phyloP scores from a whole-genome alignment of 2,113 vertebrate species.

The Gallinago media region DNA sequence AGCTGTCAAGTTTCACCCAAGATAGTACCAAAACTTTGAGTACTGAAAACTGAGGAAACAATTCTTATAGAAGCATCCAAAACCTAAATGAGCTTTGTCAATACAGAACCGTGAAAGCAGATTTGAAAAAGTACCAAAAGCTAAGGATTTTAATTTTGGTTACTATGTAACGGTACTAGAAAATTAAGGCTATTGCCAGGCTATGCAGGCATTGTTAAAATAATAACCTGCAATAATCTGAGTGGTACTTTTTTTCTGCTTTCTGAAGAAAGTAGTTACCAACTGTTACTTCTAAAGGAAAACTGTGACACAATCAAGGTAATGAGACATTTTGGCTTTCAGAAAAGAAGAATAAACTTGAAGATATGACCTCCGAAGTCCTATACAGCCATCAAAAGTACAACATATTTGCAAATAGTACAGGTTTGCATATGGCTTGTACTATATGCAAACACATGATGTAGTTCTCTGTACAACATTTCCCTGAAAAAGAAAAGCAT shows the following conservation, averaged over 20 bases:
- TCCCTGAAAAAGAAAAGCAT: neutral
- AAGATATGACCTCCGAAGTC: neutral
- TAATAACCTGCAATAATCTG: neutral
- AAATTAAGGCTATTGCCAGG: neutral
- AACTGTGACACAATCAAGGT: neutral
- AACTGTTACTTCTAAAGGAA: neutral
- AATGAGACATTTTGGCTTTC: neutral
- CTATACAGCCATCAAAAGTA: neutral
- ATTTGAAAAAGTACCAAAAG: neutral
- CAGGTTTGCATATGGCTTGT: neutral
- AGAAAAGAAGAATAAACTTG: neutral
- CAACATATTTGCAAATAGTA: neutral
- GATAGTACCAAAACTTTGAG: neutral
- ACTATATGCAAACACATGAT: rapidly evolving
- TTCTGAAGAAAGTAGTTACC: neutral
- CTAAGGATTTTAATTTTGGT: neutral
- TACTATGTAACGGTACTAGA: neutral
- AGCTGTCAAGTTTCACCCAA: neutral
- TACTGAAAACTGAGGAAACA: neutral
- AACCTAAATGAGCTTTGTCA: neutral
- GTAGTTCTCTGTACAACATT: neutral
- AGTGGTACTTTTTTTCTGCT: neutral
- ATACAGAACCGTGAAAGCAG: neutral
- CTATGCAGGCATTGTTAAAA: neutral
- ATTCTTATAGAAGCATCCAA: neutral